Conservation (phyloP, 2,797 vertebrate genomes). For the Liasis olivaceus region DNA sequence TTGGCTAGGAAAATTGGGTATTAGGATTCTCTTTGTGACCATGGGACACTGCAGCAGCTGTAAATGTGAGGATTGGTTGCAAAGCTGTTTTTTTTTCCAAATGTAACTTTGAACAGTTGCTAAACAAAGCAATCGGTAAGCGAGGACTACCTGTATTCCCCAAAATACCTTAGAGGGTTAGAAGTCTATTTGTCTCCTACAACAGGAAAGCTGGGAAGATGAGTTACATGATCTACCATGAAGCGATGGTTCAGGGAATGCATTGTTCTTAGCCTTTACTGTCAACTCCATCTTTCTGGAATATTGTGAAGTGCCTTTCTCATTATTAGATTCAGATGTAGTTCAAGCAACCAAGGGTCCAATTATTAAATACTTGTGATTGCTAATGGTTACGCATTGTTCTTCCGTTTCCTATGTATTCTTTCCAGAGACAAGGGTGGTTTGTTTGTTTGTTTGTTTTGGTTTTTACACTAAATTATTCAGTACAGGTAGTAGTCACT, state of each 20-base stretch:
- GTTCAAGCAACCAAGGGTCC: neutral
- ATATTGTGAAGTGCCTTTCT: neutral
- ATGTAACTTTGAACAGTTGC: neutral
- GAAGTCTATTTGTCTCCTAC: neutral
- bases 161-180: neutral
- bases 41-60: neutral
- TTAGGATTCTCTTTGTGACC: neutral
- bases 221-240: neutral
- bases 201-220: neutral
- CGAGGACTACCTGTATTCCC: neutral
- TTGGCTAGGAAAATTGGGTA: too few relatives aligned
- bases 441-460: neutral
- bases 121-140: neutral
- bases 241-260: too few relatives aligned
- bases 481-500: neutral
- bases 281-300: neutral
- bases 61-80: neutral
- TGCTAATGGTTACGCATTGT: neutral
- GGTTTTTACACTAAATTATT: neutral
- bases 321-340: neutral
- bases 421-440: neutral
- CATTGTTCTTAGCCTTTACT: neutral
- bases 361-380: neutral
- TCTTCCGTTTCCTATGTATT: neutral
- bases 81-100: neutral